These are phyloP conservation scores for Cantharis rustica DNA, from an alignment of 2,888 invertebrate genomes.

Conservation along the genomic window DNA sequence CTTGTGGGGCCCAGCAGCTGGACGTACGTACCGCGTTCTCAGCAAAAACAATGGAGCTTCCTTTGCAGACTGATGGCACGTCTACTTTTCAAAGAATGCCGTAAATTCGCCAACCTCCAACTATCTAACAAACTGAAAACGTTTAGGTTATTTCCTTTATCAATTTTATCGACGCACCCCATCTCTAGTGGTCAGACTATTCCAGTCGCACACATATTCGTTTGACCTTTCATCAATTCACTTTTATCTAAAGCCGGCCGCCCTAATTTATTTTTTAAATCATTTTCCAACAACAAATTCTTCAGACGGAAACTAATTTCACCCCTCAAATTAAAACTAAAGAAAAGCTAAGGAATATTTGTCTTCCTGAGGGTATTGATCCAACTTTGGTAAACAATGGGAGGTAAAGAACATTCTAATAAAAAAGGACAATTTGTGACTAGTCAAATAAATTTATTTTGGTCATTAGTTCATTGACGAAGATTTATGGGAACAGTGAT, in stretches of 20 bases:
- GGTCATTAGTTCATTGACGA: neutral
- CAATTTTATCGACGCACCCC: conserved; percentile 39
- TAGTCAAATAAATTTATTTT: conserved; percentile 1
- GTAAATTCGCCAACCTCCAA: conserved; percentile 46
- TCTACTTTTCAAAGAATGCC: conserved; percentile 47
- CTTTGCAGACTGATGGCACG: conserved; percentile 44
- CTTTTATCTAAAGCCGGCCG: neutral
- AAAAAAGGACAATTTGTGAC: neutral
- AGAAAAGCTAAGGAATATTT: neutral
- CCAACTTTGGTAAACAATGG: neutral
- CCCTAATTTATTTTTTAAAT: neutral
- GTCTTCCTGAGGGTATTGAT: neutral
- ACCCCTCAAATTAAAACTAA: neutral
- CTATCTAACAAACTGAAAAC: conserved; percentile 45
- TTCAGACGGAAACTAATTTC: neutral
- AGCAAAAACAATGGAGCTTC: conserved; percentile 49
- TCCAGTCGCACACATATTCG: conserved; percentile 16
- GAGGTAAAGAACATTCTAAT: neutral
- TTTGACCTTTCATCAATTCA: conserved; percentile 11
- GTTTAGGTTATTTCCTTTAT: conserved; percentile 45
- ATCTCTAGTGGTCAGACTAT: conserved; percentile 14
- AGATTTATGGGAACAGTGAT: neutral
- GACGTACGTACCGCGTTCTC: conserved; percentile 47
- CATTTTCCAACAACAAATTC: neutral
- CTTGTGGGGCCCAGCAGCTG: conserved; percentile 42